These are phyloP conservation scores for Peucedramus taeniatus DNA, from an alignment of 2,113 vertebrate genomes.

Conservation along the genomic window DNA sequence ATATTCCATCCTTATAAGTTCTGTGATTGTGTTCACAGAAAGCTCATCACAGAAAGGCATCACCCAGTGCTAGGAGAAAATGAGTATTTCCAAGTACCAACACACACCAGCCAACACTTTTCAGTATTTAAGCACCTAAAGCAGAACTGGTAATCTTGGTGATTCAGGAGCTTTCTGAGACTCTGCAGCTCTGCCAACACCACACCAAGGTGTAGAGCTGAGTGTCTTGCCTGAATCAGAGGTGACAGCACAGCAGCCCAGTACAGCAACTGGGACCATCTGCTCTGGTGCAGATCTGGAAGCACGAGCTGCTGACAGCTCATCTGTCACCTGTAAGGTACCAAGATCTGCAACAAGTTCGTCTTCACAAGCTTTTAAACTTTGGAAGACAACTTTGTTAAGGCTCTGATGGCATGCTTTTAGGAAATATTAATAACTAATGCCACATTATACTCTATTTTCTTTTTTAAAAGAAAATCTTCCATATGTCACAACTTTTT, in stretches of 20 bases:
- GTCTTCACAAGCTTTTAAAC: background rate
- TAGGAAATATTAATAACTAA: background rate
- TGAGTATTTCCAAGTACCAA: background rate
- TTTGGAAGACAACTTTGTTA: background rate
- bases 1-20: background rate
- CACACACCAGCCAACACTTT: background rate
- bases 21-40: background rate
- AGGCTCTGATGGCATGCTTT: background rate
- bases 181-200: background rate
- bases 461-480: background rate
- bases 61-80: background rate
- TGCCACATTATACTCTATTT: background rate
- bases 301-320: background rate
- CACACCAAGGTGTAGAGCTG: background rate
- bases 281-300: background rate
- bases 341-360: background rate
- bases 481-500: background rate
- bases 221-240: background rate
- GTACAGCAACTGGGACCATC: background rate
- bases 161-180: background rate
- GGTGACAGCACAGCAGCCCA: background rate
- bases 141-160: background rate
- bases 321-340: background rate
- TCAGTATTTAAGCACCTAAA: background rate
- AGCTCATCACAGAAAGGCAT: background rate